A percentile compares a stretch with the other conserved stretches of the same genome.
Evolutionary conservation across 2,797 vertebrate species (phyloP).

Genomic region (Martes flavigula): DNA sequence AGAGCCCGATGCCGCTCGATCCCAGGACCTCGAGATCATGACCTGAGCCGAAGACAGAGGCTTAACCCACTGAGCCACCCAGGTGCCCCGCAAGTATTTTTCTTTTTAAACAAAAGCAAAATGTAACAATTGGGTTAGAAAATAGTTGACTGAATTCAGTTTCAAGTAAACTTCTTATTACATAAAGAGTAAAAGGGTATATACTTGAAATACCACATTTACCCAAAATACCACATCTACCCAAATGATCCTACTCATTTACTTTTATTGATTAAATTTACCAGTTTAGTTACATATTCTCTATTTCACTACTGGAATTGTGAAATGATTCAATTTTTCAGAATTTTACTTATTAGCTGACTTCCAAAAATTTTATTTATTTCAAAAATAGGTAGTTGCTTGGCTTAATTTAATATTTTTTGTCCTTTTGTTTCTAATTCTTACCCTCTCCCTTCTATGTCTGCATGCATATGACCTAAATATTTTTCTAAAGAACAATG

Average conservation of each 20-base stretch:
- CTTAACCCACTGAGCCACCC: too few relatives aligned
- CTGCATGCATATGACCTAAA: background rate
- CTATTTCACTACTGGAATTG: background rate
- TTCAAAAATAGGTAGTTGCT: background rate
- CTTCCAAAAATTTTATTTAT: background rate
- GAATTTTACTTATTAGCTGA: background rate
- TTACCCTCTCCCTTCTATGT: background rate
- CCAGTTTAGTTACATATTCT: background rate
- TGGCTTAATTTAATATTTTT: background rate
- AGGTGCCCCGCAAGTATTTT: background rate
- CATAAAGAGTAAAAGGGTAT: background rate
- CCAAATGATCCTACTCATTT: background rate
- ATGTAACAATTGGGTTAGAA: background rate
- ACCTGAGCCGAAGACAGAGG: too few relatives aligned
- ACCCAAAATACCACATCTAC: background rate
- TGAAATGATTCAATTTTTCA: background rate
- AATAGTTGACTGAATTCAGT: slow-evolving; percentile 9
- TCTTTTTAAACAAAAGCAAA: background rate
- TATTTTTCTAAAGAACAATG: background rate
- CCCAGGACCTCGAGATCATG: too few relatives aligned
- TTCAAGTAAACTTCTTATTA: slow-evolving; percentile 37
- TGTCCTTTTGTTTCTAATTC: background rate
- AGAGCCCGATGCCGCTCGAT: too few relatives aligned
- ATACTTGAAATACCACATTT: background rate
- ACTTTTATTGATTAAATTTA: background rate